Base-by-base conservation (phyloP, 2,113 vertebrate genomes). In the Dasyornis broadbenti region DNA sequence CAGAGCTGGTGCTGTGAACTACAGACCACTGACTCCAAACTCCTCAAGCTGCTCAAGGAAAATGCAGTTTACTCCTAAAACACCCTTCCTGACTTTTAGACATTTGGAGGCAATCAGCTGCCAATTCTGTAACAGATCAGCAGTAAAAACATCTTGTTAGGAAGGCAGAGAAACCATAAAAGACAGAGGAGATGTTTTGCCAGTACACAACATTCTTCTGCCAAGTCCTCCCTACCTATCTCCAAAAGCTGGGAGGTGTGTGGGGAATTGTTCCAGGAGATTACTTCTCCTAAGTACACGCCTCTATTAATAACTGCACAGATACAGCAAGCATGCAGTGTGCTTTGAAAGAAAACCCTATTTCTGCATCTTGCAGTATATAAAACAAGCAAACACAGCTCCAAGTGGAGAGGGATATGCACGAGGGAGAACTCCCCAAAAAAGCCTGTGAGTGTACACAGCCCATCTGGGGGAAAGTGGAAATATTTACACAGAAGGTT, bases 81-180 rank as follows among this genome's bases (percentile, higher is more conserved):
- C 82, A 88, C 71, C 89, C 92, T 69, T 92, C 57, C 92, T 47
- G 89, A 96, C 96, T 95, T 95, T 42, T 81, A 65, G 92, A 93
- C 91, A 78, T 92, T 54, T 93, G 95, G 92, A 97, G 79, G 90
- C 94, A 94, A 97, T 94, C 96, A 96, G 86, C 77, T 93, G 89
- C 91, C 94, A 75, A 92, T 88, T 95, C 94, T 91, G 79, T 77
- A 94, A 90, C 79, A 86, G 71, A 86, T 83, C 91, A 95, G 96
- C 93, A 91, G 69, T 23, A 93, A 97, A 97, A 95, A 93, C 88
- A 94, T 89, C 96, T 97, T 44, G 21, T 92, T 95, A 95, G 69
- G 89, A 96, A 94, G 90, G 96, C 96, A 95, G 83, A 93, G 92
- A 94, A 89, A 77, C 71, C 73, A 76, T 87, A 61, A 91, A 92